Base-by-base conservation (phyloP, 1,140 invertebrate genomes). In the Aphelenchoides besseyi region DNA sequence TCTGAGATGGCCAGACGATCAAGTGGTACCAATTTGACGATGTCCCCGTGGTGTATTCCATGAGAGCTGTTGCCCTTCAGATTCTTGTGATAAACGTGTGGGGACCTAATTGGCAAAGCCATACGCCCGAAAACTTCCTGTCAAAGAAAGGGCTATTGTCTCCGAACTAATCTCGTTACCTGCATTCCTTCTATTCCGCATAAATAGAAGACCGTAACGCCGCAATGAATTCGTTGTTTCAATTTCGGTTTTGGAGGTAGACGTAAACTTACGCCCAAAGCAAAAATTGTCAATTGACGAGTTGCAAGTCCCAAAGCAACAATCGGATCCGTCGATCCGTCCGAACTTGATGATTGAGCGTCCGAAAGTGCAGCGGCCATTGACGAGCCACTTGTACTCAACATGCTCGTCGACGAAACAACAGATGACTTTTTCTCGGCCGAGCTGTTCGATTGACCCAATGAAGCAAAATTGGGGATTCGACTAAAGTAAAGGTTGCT, bases 1-100 rank as follows among this genome's bases (percentile, higher is more conserved):
- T n/a, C n/a, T n/a, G n/a, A n/a, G 66, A 79, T 78, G n/a, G 79
- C 77, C 12, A 79, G 63, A 33, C 30, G 41, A 8, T 79, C 66
- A 18, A 79, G 36, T 8, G 76, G 77, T 26, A 82, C 72, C 41
- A 79, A 55, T 54, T 72, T 69, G 18, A 79, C 77, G 2, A 79
- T 28, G 55, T 79, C 77, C 8, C 77, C 76, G 28, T 79, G 68
- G 3, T n/a, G n/a, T n/a, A n/a, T n/a, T n/a, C n/a, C n/a, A n/a
- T n/a, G n/a, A n/a, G 80, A 66, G 35, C 76, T 36, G n/a, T 77
- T 61, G 23, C 75, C 55, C 28, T 69, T 48, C 1, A 33, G 55
- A 18, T 59, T 59, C 32, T 23, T 70, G 33, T 55, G 75, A 62
- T 77, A 77, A 26, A 78, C 71, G 54, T 79, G 71, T 8, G 76